phyloP scores from a whole-genome alignment of 2,888 invertebrate genomes.

The Euplagia quadripunctaria region DNA sequence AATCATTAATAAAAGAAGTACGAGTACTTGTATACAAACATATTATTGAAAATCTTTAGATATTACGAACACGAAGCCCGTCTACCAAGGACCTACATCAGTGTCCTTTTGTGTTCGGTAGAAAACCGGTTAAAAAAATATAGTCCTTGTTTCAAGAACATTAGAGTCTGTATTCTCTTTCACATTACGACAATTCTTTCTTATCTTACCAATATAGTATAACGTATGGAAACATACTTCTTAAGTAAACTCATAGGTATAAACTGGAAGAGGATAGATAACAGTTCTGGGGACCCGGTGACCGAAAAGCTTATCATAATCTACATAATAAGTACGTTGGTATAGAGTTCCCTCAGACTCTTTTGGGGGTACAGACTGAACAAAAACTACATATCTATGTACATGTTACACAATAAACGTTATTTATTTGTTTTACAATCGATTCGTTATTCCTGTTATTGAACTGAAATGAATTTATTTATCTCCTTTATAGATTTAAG shows the following conservation, averaged over 20 bases:
- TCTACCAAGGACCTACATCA: slow-evolving; percentile 26
- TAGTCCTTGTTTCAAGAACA: slow-evolving; percentile 23
- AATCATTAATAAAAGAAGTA: slow-evolving; percentile 15
- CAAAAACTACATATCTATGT: background rate
- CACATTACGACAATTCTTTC: slow-evolving; percentile 29
- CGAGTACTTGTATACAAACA: background rate
- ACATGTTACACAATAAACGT: background rate
- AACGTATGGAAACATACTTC: slow-evolving; percentile 43
- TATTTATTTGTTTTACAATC: background rate
- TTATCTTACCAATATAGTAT: slow-evolving; percentile 46
- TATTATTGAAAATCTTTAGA: slow-evolving; percentile 30
- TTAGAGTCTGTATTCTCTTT: slow-evolving; percentile 30
- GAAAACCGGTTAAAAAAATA: slow-evolving; percentile 34
- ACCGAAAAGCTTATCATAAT: background rate
- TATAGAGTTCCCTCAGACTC: background rate
- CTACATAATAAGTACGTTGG: background rate
- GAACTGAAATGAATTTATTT: no score
- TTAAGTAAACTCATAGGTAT: slow-evolving; percentile 33
- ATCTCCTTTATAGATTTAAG: no score
- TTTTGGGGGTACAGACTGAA: background rate
- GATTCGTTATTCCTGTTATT: no score
- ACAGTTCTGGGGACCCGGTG: slow-evolving; percentile 15
- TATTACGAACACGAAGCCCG: slow-evolving; percentile 28
- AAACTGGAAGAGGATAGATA: slow-evolving; percentile 17
- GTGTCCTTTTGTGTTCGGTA: slow-evolving; percentile 40